Base-by-base conservation (phyloP, 2,797 vertebrate genomes). In the Tinamus major region DNA sequence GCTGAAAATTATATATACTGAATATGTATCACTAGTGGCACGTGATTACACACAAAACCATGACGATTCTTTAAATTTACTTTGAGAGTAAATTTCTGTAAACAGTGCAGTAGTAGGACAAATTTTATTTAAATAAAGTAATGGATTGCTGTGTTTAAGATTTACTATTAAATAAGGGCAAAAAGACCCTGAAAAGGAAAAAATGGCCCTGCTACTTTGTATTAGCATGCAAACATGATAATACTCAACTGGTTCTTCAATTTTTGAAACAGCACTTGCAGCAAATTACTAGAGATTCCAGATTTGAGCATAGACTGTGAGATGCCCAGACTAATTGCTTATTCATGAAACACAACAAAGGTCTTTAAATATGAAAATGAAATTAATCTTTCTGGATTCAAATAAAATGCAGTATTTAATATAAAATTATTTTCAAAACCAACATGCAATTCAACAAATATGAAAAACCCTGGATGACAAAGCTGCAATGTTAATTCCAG, bases 181-280 rank as follows among this genome's bases (percentile, higher is more conserved):
- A 85, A 85, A 67, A 89, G 67, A 84, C 53, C 70, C 39, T 13
- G 24, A 86, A 35, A 63, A 62, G 59, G 44, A 63, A 79, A 79
- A 89, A 96, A 53, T 13, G 44, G 56, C 42, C 71, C 62, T 56
- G 64, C 65, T 72, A 37, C 17, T 91, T 94, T 44, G 76, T 41
- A 53, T 55, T 59, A 91, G 67, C 68, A 88, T 58, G 71, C 83
- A 85, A 93, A 93, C 55, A 93, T 18, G 13, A 18, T 90, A 75
- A 90, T 71, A 5, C 61, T 46, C 87, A 90, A 89, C 14, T 90
- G 88, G 78, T 55, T 93, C 84, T 85, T 92, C 55, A 42, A 77
- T 68, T 93, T 93, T 92, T 79, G 78, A 91, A 68, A 93, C 65
- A 93, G 71, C 83, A 91, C 80, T 96, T 95, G 67, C 74, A 91